Percentiles rank a stretch among this genome's conserved stretches.
Evolutionary conservation across 2,888 invertebrate genomes (phyloP).

Genomic region (Archaeoteleia sp.): DNA sequence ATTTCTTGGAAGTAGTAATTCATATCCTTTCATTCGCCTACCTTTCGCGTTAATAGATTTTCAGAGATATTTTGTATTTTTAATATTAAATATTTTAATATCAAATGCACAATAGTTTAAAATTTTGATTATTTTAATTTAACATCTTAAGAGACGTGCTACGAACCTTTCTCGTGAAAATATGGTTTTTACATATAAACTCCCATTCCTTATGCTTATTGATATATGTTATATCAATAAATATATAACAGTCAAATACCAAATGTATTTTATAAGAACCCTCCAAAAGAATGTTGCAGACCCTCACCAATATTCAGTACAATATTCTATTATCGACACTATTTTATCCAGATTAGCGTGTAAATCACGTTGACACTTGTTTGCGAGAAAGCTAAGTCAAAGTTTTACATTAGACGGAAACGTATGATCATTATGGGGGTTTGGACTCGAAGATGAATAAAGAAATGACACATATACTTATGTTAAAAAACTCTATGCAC

Average conservation of each 20-base stretch:
- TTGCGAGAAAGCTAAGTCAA: conserved; percentile 49
- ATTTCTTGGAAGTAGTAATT: no score
- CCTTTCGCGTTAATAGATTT: no score
- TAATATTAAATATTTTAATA: no score
- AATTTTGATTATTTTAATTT: no score
- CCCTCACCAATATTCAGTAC: conserved; percentile 39
- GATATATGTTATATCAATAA: conserved; percentile 6
- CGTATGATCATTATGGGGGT: conserved; percentile 12
- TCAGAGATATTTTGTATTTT: no score
- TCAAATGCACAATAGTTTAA: no score
- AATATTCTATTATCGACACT: conserved; percentile 33
- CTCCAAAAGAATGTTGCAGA: conserved; percentile 50
- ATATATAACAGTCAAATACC: conserved; percentile 6
- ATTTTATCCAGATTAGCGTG: conserved; percentile 52
- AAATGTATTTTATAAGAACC: conserved; percentile 11
- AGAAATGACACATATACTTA: conserved; percentile 18
- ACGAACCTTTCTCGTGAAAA: no score
- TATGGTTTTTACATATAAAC: no score
- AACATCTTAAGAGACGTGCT: no score
- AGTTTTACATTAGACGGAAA: conserved; percentile 48
- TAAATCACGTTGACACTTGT: conserved; percentile 49
- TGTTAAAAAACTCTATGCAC: conserved; percentile 22
- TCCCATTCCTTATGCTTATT: no score
- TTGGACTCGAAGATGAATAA: conserved; percentile 24
- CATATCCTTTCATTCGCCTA: no score